Conservation (phyloP, 2,888 invertebrate species). For the Eupithecia insigniata region DNA sequence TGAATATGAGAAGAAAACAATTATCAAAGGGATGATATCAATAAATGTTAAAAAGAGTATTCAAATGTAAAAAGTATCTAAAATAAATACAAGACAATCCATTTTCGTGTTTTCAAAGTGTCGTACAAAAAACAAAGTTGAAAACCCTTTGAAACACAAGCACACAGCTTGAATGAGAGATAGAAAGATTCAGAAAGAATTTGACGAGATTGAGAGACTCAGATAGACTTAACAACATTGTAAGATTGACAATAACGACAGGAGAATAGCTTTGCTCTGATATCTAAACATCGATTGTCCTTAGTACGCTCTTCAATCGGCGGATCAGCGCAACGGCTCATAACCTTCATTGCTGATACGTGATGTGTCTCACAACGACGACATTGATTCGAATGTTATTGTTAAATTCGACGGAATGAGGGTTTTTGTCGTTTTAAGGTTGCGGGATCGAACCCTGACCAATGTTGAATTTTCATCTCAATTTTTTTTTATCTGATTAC, state of each 20-base stretch:
- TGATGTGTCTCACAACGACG: slow-evolving; percentile 1
- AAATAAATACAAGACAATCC: neutral
- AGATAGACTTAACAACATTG: too few relatives aligned
- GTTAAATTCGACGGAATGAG: neutral
- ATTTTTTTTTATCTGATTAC: too few relatives aligned
- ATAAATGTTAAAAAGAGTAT: too few relatives aligned
- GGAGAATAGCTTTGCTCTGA: neutral
- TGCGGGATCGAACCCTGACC: neutral
- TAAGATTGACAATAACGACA: too few relatives aligned
- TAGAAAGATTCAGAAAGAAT: too few relatives aligned
- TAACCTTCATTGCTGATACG: neutral
- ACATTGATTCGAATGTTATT: neutral
- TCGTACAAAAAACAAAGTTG: too few relatives aligned
- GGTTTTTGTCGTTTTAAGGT: neutral
- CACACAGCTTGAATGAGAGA: too few relatives aligned
- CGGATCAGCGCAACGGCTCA: neutral
- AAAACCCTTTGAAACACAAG: neutral
- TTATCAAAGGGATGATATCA: neutral
- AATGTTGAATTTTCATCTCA: neutral
- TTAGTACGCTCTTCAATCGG: neutral
- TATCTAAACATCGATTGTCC: neutral
- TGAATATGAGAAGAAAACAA: neutral
- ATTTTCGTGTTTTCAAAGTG: too few relatives aligned
- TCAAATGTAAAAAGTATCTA: too few relatives aligned
- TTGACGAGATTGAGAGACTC: neutral